phyloP scores from a whole-genome alignment of 2,797 vertebrate species.

The Limosa lapponica region DNA sequence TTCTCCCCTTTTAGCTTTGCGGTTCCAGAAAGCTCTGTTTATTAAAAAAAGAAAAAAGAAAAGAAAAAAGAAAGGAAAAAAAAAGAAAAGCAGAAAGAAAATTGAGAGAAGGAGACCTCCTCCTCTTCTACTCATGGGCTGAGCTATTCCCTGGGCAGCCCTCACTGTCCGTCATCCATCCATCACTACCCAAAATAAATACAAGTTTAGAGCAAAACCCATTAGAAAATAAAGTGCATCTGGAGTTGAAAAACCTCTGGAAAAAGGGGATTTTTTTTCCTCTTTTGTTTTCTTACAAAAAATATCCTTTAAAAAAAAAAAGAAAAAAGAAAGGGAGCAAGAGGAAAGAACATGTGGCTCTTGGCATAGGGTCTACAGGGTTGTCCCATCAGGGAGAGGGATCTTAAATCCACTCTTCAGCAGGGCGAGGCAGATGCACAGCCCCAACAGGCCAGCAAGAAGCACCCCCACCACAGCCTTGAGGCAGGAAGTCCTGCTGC shows the following conservation, averaged over 20 bases:
- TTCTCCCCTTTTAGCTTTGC: neutral
- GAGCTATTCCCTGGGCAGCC: constrained; percentile 38
- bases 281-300: constrained; percentile 52
- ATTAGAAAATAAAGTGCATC: constrained; percentile 56
- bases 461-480: constrained; percentile 87
- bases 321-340: neutral
- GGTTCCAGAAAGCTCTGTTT: constrained; percentile 21
- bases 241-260: constrained; percentile 12
- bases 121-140: neutral
- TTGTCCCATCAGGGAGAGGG: constrained; percentile 70
- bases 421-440: constrained; percentile 73
- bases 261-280: neutral
- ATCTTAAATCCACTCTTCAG: constrained; percentile 77
- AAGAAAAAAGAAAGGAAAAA: neutral
- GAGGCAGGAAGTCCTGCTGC: constrained; percentile 88
- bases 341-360: neutral
- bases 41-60: neutral
- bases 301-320: constrained; percentile 47
- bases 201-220: constrained; percentile 39
- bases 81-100: neutral
- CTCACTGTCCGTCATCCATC: constrained; percentile 19
- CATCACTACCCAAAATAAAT: constrained; percentile 37
- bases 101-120: constrained; percentile 12
- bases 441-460: constrained; percentile 73
- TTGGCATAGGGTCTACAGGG: constrained; percentile 61